Base-by-base conservation (phyloP, 2,113 vertebrate genomes). In the Poecile atricapillus region DNA sequence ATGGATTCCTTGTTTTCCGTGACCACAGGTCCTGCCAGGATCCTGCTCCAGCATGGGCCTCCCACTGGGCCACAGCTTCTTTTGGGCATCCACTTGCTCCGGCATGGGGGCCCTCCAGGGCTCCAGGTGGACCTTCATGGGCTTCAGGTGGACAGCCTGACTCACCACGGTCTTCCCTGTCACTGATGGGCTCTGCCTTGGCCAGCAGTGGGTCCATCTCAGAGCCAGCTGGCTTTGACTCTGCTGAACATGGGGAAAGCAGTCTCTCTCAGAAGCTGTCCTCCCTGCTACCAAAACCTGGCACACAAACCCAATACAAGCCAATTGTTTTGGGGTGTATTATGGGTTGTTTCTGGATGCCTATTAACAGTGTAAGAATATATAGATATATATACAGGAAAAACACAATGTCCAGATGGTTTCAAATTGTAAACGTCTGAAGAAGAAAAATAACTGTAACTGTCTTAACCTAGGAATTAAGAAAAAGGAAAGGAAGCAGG, bases 1-100 rank as follows among this genome's bases (percentile, higher is more conserved):
- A 6, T 7, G 11, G 24, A 43, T 39, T 71, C 25, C 2, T n/a
- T 5, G 0, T 49, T 59, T 35, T 31, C 52, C 0, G 0, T 13
- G 4, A 35, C 17, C 80, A 44, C 33, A 53, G 14, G 5, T 84
- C 41, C 59, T 64, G 49, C 17, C 41, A 64, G 59, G 28, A 64
- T 56, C n/a, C 28, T 56, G 28, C 33, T 64, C 30, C 50, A 74
- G 12, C 15, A 13, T 6, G 14, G 17, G 37, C 37, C 11, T 39
- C 37, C 39, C 39, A 39, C 39, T 39, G 39, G 39, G 39, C 39
- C 39, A 39, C 39, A 39, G 39, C 39, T 39, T 39, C 39, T 39
- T 39, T 39, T 39, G 39, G 39, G 8, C 39, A 39, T 39, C 39
- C 39, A 39, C 11, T 8, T 39, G 39, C 39, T 39, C 39, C 39